phyloP scores from a whole-genome alignment of 2,888 invertebrate species.

The Dendrolimus pini region DNA sequence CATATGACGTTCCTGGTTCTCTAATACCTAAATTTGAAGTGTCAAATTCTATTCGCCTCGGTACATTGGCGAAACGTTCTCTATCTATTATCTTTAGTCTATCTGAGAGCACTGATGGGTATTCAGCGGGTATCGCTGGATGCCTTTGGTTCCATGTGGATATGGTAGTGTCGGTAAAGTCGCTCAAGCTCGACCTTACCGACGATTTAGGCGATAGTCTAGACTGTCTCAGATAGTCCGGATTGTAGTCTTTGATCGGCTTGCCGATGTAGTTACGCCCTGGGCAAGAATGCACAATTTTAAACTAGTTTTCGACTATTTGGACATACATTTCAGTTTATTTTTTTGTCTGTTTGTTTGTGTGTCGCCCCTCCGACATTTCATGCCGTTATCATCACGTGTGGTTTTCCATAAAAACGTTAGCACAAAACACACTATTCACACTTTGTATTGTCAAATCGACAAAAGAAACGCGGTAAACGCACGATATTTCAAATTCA shows the following conservation, averaged over 20 bases:
- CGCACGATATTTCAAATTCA: conserved; percentile 12
- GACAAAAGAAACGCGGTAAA: conserved; percentile 16
- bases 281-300: conserved; percentile 35
- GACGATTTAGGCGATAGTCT: conserved; percentile 64
- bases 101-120: conserved; percentile 64
- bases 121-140: conserved; percentile 44
- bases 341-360: conserved; percentile 24
- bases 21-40: conserved; percentile 41
- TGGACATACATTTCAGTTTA: conserved; percentile 71
- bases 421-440: conserved; percentile 53
- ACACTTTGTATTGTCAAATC: conserved; percentile 15
- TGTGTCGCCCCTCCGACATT: conserved; percentile 34
- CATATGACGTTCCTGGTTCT: conserved; percentile 55
- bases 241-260: conserved; percentile 68
- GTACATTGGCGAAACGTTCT: conserved; percentile 46
- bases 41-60: conserved; percentile 61
- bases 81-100: conserved; percentile 53
- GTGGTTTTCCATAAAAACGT: conserved; percentile 42
- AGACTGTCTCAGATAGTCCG: conserved; percentile 51
- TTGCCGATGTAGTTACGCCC: conserved; percentile 61
- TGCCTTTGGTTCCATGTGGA: conserved; percentile 68
- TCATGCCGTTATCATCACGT: conserved; percentile 45
- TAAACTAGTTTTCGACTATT: conserved; percentile 22
- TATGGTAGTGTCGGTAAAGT: conserved; percentile 71
- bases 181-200: conserved; percentile 64